These are phyloP conservation scores for Sorex fumeus DNA, from an alignment of 2,113 vertebrate species.

Conservation along the genomic window DNA sequence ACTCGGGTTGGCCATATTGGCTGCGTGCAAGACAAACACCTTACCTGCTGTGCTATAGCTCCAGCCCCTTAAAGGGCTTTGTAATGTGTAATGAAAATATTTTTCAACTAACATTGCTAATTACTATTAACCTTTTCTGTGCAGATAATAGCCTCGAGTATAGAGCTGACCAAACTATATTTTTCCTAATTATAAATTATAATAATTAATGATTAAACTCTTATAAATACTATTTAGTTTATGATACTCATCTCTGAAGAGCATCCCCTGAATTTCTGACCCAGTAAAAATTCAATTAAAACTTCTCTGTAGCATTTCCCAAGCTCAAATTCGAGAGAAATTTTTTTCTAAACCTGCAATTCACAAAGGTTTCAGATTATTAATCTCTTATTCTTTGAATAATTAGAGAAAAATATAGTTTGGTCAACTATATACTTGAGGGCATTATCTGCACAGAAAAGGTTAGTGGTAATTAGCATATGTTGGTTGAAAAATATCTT, in stretches of 20 bases:
- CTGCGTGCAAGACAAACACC: too few relatives aligned
- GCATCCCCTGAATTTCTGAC: neutral
- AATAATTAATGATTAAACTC: too few relatives aligned
- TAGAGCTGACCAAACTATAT: neutral
- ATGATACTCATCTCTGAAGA: neutral
- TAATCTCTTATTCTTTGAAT: neutral
- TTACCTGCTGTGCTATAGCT: too few relatives aligned
- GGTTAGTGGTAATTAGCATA: neutral
- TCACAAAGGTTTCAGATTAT: neutral
- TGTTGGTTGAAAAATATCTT: neutral
- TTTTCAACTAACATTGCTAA: neutral
- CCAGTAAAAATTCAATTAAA: neutral
- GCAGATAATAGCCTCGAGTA: neutral
- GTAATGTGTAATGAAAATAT: neutral
- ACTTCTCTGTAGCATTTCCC: neutral
- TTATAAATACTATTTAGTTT: neutral
- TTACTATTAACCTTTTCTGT: neutral
- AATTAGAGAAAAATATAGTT: neutral
- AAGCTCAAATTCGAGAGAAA: neutral
- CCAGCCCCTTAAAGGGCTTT: slow-evolving; percentile 22
- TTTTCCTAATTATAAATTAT: neutral
- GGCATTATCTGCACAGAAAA: neutral
- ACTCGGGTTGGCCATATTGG: too few relatives aligned
- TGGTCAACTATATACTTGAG: neutral
- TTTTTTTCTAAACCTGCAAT: neutral